Evolutionary conservation across 2,888 invertebrate genomes (phyloP), one percentile per base, ranked within the genome.

Genomic region (Lobophora halterata): DNA sequence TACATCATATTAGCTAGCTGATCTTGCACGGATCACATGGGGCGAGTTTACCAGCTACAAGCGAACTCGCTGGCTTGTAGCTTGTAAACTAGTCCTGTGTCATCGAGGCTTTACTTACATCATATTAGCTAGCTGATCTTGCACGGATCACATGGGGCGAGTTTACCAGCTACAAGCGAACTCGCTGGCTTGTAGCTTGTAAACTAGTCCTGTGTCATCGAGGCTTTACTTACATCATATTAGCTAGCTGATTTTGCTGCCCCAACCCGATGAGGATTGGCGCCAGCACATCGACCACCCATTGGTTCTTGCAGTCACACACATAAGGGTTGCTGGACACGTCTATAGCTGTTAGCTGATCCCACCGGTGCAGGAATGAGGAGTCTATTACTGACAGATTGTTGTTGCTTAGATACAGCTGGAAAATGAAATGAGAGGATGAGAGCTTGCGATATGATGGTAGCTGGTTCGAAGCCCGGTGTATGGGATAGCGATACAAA

Each of bases 291-390:
- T 90, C 86, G 4, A 94, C 89, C 65, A 94, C 80, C 90, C 93
- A 93, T 63, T 92, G 91, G 61, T 93, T 93, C 33, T 88, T 86
- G 60, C 93, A 93, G 65, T 94, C 93, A 61, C 95, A 95, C n/a
- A 79, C 78, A 91, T 91, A 95, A 0, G 92, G 91, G 68, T 95
- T 95, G 47, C 87, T 89, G 26, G 89, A 87, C 42, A 95, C 85
- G 61, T 93, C 91, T 16, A 93, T 73, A 9, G 79, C 78, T 4
- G 75, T 79, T 10, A 96, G 74, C 33, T 85, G 78, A 52, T 92
- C 90, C 95, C 94, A 95, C 29, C 90, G 87, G 13, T 88, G 87
- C 5, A 92, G 54, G 46, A 91, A 74, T 25, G 81, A 76, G 4
- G 82, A 74, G 44, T 92, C 88, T 29, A 95, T 73, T 36, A 86